These are phyloP conservation scores for Thinocorus orbignyianus DNA, from an alignment of 2,113 vertebrate genomes.

Conservation along the genomic window DNA sequence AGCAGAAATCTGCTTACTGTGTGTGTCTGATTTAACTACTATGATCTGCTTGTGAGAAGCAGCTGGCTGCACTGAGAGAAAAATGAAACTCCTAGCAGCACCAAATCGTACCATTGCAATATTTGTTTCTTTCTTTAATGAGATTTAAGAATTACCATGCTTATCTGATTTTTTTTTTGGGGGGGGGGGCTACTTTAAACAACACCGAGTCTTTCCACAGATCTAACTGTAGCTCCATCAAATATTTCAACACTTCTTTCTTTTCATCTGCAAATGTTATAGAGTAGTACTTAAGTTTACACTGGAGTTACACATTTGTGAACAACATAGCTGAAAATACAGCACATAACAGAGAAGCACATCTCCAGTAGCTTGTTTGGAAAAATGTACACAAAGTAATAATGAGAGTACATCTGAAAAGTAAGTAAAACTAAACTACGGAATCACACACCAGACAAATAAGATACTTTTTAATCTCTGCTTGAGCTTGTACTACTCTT, in stretches of 20 bases:
- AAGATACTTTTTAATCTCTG: neutral
- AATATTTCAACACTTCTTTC: neutral
- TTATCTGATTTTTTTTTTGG: neutral
- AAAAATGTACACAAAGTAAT: neutral
- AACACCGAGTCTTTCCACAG: neutral
- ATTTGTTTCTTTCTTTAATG: neutral
- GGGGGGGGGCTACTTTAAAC: neutral
- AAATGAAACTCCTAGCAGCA: neutral
- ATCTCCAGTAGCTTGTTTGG: neutral
- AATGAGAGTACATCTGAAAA: neutral
- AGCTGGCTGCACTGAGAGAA: neutral
- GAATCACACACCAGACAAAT: neutral
- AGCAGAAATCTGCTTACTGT: constrained; percentile 43
- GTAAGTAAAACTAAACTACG: neutral
- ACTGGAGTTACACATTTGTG: neutral
- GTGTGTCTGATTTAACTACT: constrained; percentile 17
- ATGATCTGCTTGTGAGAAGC: neutral
- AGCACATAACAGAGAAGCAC: neutral
- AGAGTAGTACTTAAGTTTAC: neutral
- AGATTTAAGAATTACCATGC: neutral
- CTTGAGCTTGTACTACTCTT: neutral
- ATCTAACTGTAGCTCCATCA: neutral
- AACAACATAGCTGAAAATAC: neutral
- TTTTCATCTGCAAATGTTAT: neutral
- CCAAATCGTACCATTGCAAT: neutral